Base-by-base conservation (phyloP, 2,797 vertebrate species). In the Cossypha dichroa region DNA sequence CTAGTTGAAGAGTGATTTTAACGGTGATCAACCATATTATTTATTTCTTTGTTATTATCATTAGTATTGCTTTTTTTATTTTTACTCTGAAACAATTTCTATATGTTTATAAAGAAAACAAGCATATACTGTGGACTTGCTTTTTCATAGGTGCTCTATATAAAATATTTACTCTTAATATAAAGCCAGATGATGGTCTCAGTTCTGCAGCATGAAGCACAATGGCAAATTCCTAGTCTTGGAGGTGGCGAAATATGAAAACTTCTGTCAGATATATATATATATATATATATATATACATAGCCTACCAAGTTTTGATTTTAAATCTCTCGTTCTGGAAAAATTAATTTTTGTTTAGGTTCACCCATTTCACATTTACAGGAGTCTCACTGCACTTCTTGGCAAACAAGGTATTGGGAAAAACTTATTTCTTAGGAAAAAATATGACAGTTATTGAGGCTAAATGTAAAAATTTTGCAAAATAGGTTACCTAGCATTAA, bases 71-170 rank as follows among this genome's bases (percentile, higher is more conserved):
- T 38, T 62, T 88, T 88, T 90, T 55, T 29, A 64, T 51, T 81
- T 94, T 72, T 20, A 33, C 11, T 41, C 8, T 40, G 43, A 92
- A 79, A 6, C 7, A 45, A 28, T 66, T 77, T 68, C 13, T 88
- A 13, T 63, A 69, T 3, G 41, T 78, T 85, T 84, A 43, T 48
- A 25, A 85, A 78, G n/a, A 67, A 78, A 75, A 45, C n/a, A 49
- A 64, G 5, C 4, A 90, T 88, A 75, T 0, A 0, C 25, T n/a
- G 43, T 17, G 15, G 4, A 41, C 26, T 49, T 9, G 0, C 3
- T 56, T 66, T 82, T 59, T 76, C 11, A 29, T 18, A n/a, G 31
- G 23, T 38, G 4, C 1, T 59, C 3, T 45, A 26, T 64, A 48
- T 49, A 54, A 81, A 66, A 49, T 55, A 62, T 36, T 68, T 45